Base-by-base conservation (phyloP, 2,888 invertebrate species). In the Sepiola atlantica region DNA sequence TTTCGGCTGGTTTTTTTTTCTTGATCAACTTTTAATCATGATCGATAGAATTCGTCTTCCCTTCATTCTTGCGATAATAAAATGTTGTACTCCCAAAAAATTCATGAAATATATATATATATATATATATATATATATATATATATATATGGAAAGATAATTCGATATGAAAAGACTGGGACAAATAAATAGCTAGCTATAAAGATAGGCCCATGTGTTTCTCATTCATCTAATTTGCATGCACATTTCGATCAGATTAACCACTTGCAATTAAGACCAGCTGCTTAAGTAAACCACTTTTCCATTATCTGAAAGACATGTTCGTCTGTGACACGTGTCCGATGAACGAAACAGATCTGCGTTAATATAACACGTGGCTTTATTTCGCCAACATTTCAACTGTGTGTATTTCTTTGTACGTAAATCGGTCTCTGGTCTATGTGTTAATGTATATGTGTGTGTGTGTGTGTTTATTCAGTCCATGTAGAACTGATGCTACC, bases 311-410 rank as follows among this genome's bases (percentile, higher is more conserved):
- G n/a, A 3, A 77, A 77, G 16, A n/a, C 77, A 77, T 77, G n/a
- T 77, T n/a, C 12, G n/a, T 77, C 2, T 10, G n/a, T 32, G 77
- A 77, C 77, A 77, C 77, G 77, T 77, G 77, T 77, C n/a, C 32
- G n/a, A 32, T 12, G 61, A 61, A 61, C 32, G n/a, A n/a, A 77
- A 77, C 4, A 16, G 77, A 77, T 1, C 77, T 16, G 77, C 77
- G 16, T 77, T 61, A 32, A 77, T 77, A 77, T 77, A 77, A 77
- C 77, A 77, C 77, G 77, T 77, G 77, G 77, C 77, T 77, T 77
- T 77, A 2, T 77, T 77, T 77, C n/a, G 16, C n/a, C 77, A 77
- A n/a, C 16, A n/a, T 32, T 77, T 77, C n/a, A 77, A 14, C 32
- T 16, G 3, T 77, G 77, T n/a, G n/a, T 77, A n/a, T 14, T n/a